Percentiles rank a stretch among this genome's conserved stretches.
Conservation (phyloP, 2,888 invertebrate genomes). For the Pachycephus smyrnensis region DNA sequence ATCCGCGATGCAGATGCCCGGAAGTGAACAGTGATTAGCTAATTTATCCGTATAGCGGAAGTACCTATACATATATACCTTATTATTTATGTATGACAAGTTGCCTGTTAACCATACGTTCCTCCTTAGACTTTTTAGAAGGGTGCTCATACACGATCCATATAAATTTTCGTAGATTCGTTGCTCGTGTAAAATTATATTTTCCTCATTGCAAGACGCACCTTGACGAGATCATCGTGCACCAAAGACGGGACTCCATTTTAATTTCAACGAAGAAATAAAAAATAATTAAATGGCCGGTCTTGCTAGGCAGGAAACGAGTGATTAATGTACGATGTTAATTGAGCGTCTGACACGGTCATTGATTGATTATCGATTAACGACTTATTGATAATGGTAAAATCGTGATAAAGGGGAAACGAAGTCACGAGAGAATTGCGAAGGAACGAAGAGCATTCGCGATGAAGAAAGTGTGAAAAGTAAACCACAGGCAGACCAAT, state of each 20-base stretch:
- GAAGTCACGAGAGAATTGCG: no score
- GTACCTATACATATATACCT: slow-evolving; percentile 23
- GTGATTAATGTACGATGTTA: not conserved
- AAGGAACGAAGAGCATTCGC: not conserved
- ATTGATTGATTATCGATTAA: not conserved
- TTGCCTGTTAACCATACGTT: slow-evolving; percentile 51
- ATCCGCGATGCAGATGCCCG: slow-evolving; percentile 25
- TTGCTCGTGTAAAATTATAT: not conserved
- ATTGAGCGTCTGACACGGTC: not conserved
- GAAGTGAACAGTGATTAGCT: slow-evolving; percentile 24
- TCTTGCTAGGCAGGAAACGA: not conserved
- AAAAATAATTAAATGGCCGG: slow-evolving; percentile 6
- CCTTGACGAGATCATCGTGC: not conserved
- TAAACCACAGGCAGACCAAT: slow-evolving; percentile 48
- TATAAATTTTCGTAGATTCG: slow-evolving; percentile 1
- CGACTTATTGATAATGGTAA: not conserved
- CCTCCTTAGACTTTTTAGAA: slow-evolving; percentile 47
- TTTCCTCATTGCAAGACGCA: not conserved
- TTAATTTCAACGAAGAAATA: not conserved
- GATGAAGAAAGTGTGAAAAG: not conserved
- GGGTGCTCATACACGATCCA: slow-evolving; percentile 52
- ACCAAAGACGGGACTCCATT: not conserved
- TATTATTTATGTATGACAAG: slow-evolving; percentile 38
- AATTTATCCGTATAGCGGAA: slow-evolving; percentile 28
- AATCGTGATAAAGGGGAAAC: not conserved